Evolutionary conservation across 92 coral and sea anemone genomes (phyloP).

Genomic region (Montipora capitata): DNA sequence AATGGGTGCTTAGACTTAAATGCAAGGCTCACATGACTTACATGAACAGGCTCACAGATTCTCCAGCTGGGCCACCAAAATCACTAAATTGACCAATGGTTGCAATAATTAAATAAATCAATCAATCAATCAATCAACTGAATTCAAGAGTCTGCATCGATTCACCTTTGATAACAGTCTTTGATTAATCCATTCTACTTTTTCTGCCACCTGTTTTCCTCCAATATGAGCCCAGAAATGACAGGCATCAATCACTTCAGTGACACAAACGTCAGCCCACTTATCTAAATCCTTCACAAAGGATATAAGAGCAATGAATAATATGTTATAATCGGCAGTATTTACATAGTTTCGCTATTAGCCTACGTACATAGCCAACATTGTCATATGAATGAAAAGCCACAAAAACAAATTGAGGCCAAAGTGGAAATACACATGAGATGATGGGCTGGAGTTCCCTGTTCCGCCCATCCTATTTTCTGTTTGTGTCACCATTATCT

Average conservation of each 20-base stretch:
- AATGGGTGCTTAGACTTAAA: too few relatives aligned
- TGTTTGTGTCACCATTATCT: background rate
- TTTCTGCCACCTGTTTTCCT: conserved; percentile 76
- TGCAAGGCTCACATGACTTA: too few relatives aligned
- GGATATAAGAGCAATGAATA: background rate
- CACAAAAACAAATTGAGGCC: too few relatives aligned
- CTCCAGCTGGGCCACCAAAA: too few relatives aligned
- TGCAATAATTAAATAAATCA: background rate
- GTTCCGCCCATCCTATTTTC: too few relatives aligned
- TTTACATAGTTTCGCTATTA: too few relatives aligned
- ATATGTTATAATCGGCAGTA: background rate
- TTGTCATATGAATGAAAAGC: too few relatives aligned
- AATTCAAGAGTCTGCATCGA: too few relatives aligned
- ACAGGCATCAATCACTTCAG: conserved; percentile 92
- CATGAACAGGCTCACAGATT: too few relatives aligned
- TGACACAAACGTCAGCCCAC: conserved; percentile 85
- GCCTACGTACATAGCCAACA: too few relatives aligned
- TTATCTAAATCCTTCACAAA: conserved; percentile 27
- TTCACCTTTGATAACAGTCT: conserved; percentile 79
- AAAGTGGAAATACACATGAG: too few relatives aligned
- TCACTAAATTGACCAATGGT: background rate
- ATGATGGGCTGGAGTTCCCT: too few relatives aligned
- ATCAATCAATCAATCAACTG: background rate
- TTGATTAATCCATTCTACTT: conserved; percentile 60
- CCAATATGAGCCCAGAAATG: conserved; percentile 99